Evolutionary conservation across 2,113 vertebrate species (phyloP).

Genomic region (Penelope pileata): DNA sequence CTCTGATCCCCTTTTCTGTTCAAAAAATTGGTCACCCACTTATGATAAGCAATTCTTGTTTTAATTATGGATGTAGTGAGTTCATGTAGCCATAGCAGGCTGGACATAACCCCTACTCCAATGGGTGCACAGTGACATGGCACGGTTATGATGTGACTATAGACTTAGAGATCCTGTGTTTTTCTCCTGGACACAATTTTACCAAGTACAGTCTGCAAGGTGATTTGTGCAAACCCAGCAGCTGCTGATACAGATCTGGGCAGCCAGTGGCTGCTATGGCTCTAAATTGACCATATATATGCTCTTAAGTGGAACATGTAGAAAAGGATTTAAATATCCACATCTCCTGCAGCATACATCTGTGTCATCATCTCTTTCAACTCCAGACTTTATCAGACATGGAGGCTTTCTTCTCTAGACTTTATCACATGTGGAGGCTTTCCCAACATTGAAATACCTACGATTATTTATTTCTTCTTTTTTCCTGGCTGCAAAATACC

Average conservation of each 20-base stretch:
- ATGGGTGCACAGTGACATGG: background rate
- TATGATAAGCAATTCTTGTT: background rate
- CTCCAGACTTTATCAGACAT: background rate
- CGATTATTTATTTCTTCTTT: background rate
- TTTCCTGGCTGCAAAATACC: conserved; percentile 10
- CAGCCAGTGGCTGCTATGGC: background rate
- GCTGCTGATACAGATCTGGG: background rate
- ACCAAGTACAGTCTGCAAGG: background rate
- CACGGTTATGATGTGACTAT: background rate
- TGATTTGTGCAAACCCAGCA: background rate
- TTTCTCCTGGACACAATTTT: background rate
- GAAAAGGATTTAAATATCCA: background rate
- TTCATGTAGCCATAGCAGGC: background rate
- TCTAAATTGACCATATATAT: background rate
- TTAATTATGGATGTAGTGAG: background rate
- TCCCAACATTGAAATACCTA: background rate
- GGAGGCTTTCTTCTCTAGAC: background rate
- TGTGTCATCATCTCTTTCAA: background rate
- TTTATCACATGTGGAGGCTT: background rate
- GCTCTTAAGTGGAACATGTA: background rate
- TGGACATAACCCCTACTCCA: background rate
- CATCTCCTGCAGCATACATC: background rate
- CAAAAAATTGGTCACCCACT: background rate
- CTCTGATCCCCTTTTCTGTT: background rate
- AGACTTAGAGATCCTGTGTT: background rate